phyloP scores from a whole-genome alignment of 2,113 vertebrate genomes.

The Silurus meridionalis region DNA sequence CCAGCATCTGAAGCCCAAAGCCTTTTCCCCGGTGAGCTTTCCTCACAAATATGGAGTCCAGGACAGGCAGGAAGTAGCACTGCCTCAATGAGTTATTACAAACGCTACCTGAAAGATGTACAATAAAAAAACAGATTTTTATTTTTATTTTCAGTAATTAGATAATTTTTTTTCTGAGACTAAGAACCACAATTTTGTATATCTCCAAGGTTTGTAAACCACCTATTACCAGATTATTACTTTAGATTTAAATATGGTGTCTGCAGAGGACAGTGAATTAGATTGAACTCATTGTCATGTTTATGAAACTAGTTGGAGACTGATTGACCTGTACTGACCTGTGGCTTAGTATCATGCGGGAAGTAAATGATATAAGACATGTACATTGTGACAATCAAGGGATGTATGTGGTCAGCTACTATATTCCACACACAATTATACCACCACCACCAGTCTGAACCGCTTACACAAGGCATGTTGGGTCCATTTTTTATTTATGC shows the following conservation, averaged over 20 bases:
- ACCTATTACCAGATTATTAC: too few species aligned
- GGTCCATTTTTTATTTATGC: not conserved
- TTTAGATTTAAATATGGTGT: not conserved
- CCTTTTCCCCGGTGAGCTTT: conserved; percentile 75
- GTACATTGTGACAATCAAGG: not conserved
- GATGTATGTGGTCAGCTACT: not conserved
- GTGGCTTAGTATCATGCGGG: not conserved
- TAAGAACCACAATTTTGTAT: not conserved
- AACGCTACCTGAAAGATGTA: conserved; percentile 72
- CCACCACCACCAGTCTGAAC: not conserved
- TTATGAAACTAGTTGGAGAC: not conserved
- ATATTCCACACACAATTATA: not conserved
- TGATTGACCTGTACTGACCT: not conserved
- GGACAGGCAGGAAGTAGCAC: conserved; percentile 78
- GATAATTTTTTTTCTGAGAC: not conserved
- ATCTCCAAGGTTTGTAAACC: not conserved
- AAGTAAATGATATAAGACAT: not conserved
- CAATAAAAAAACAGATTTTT: not conserved
- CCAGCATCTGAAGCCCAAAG: conserved; percentile 79
- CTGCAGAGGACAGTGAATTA: not conserved
- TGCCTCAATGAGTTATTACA: conserved; percentile 60
- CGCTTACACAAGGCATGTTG: not conserved
- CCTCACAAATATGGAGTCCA: conserved; percentile 87
- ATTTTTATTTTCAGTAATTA: not conserved
- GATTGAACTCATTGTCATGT: not conserved